Evolutionary conservation across 2,113 vertebrate genomes (phyloP), one percentile per base, ranked within the genome.

Genomic region (Phainopepla nitens): DNA sequence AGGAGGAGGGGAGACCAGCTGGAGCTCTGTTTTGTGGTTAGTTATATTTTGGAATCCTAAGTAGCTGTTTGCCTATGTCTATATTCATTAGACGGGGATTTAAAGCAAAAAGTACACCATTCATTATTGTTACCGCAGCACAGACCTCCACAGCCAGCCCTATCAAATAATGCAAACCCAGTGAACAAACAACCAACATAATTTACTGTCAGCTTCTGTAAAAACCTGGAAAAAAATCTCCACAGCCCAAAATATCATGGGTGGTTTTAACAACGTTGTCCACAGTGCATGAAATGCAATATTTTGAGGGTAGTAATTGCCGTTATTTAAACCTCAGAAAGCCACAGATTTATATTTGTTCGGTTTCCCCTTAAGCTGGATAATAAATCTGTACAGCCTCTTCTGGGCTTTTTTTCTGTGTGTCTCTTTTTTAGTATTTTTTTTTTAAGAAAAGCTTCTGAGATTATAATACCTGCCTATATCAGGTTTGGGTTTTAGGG

Each of bases 391-490:
- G 80, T 90, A 90, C 42, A 80, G 33, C 44, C 41, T 97, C 93
- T 92, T 93, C 87, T 89, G 72, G 25, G 28, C 2, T 33, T 56
- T 84, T 71, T 17, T 12, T n/a, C 10, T 31, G 1, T 25, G 4
- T 49, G 2, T 57, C 4, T 45, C 5, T 21, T 31, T 54, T 36
- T 16, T 29, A 39, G 44, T 15, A 16, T 95, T 96, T 90, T 66
- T 66, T 81, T 73, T 73, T 73, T 31, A 88, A 71, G 58, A 79
- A 70, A 86, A 94, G 66, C 86, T 82, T 78, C 58, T 89, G 86
- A 96, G 83, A 94, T 95, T 89, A 89, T 97, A 97, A 94, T 97
- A 96, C 93, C 97, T 98, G 53, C 94, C 76, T 92, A 58, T 94
- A 94, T 69, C 71, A 35, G 29, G 12, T 65, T 56, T 75, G 28